Percentiles rank a stretch among this genome's conserved stretches.
Conservation (phyloP, 1,140 invertebrate genomes). For the Pemphigus obesinymphae region DNA sequence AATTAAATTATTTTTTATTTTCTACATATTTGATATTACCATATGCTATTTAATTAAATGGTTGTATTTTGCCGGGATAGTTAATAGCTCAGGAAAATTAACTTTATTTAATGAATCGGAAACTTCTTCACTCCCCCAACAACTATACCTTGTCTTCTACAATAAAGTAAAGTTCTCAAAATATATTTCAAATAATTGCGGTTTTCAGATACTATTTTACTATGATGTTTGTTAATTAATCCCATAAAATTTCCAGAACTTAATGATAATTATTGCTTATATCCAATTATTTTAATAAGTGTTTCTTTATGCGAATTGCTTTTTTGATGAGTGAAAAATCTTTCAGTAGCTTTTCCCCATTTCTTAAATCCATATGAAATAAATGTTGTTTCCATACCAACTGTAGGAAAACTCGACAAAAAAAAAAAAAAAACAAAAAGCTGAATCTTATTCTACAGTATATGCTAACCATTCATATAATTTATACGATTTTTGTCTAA, state of each 20-base stretch:
- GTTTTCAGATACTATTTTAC: not conserved
- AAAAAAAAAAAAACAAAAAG: not conserved
- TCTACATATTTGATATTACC: not conserved
- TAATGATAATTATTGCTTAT: too few relatives aligned
- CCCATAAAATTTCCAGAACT: too few relatives aligned
- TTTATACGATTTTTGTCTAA: too few relatives aligned
- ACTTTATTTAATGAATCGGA: not conserved
- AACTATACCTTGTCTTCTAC: not conserved
- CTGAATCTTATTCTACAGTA: too few relatives aligned
- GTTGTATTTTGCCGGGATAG: not conserved
- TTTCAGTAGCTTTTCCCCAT: too few relatives aligned
- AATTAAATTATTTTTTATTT: not conserved
- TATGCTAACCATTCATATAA: too few relatives aligned
- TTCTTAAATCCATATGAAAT: too few relatives aligned
- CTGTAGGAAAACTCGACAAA: not conserved
- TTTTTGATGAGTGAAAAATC: too few relatives aligned
- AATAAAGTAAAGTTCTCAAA: not conserved
- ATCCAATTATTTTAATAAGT: too few relatives aligned
- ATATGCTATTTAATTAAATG: not conserved
- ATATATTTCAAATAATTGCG: not conserved
- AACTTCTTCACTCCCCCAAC: not conserved
- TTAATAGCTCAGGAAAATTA: not conserved
- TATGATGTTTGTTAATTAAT: not conserved
- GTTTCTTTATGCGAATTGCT: too few relatives aligned
- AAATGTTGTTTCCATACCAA: not conserved